These are phyloP conservation scores for Campoplex nolae DNA, from an alignment of 2,888 invertebrate species.

Conservation along the genomic window DNA sequence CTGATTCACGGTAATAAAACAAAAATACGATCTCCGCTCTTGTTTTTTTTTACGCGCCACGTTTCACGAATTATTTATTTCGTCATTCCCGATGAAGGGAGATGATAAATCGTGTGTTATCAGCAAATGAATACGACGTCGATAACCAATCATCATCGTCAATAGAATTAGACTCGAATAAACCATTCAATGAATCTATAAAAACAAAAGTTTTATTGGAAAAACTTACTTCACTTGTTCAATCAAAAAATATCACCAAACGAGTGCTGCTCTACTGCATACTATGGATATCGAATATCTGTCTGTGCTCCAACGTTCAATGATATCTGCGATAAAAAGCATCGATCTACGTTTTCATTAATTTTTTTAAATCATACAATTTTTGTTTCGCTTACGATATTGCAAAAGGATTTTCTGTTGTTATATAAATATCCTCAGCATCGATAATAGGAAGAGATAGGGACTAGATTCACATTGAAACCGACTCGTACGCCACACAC, in stretches of 20 bases:
- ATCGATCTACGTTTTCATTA: neutral
- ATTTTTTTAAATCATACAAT: neutral
- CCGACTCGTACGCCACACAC: slow-evolving; percentile 53
- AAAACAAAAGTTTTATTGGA: neutral
- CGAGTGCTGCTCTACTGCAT: neutral
- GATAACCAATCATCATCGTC: neutral
- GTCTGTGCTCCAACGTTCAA: neutral
- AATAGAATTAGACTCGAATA: neutral
- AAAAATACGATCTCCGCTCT: slow-evolving; percentile 8
- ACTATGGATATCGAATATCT: neutral
- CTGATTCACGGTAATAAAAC: neutral
- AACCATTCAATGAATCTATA: neutral
- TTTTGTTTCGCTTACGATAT: neutral
- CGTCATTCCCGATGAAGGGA: neutral
- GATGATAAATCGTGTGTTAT: slow-evolving; percentile 6
- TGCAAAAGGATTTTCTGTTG: no score
- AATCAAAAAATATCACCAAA: neutral
- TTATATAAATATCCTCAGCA: neutral
- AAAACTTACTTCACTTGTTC: neutral
- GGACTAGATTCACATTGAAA: slow-evolving; percentile 35
- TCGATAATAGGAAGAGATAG: slow-evolving; percentile 30
- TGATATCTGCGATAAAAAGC: neutral
- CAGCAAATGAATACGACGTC: neutral
- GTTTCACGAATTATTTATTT: slow-evolving; percentile 16
- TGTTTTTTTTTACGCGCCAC: neutral